phyloP scores from a whole-genome alignment of 2,797 vertebrate species.

The Nothura maculosa region DNA sequence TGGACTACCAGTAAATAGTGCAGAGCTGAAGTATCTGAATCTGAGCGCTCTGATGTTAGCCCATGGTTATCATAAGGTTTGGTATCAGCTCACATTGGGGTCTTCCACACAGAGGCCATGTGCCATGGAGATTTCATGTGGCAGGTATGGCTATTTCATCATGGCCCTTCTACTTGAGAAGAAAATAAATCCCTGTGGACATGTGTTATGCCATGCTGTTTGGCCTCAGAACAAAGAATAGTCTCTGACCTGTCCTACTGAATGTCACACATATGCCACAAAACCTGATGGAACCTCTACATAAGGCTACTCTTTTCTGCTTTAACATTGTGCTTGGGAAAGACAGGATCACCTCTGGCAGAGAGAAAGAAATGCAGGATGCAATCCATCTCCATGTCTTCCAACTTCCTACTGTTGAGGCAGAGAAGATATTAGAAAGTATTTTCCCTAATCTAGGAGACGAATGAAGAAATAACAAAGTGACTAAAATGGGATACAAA shows the following conservation, averaged over 20 bases:
- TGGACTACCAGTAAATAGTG: background rate
- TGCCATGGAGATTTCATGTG: background rate
- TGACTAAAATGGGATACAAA: background rate
- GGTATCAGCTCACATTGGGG: fast-evolving
- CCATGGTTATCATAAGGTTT: background rate
- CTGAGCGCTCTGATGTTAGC: background rate
- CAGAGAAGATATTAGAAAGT: background rate
- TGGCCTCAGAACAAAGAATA: background rate
- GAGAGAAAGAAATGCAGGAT: background rate
- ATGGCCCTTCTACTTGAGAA: background rate
- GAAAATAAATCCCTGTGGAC: background rate
- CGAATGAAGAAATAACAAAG: background rate
- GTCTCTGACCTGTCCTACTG: fast-evolving
- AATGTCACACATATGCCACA: background rate
- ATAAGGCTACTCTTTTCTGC: background rate
- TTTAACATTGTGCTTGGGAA: background rate
- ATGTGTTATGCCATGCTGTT: background rate
- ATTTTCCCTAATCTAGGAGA: background rate
- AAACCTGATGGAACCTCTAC: background rate
- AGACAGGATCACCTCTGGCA: background rate
- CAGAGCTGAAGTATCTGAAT: background rate
- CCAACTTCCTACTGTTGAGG: background rate
- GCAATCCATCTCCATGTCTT: background rate
- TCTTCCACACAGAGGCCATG: background rate
- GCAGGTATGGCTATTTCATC: background rate